A percentile compares a stretch with the other conserved stretches of the same genome.
phyloP scores from a whole-genome alignment of 2,797 vertebrate species.

The Gobio occitaniae region DNA sequence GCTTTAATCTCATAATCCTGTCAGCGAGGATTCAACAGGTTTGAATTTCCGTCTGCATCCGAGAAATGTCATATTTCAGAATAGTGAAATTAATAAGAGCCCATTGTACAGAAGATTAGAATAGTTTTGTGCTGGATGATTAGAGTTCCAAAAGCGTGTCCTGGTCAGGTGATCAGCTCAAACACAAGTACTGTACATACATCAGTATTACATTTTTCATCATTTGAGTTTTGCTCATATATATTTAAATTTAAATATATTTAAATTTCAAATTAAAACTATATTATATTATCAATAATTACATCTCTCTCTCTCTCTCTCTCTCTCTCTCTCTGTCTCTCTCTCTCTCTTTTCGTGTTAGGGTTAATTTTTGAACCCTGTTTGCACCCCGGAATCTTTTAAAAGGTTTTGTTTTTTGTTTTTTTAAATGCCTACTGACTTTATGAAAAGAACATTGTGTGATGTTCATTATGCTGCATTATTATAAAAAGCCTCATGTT shows the following conservation, averaged over 20 bases:
- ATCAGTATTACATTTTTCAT: not conserved
- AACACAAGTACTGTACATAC: not conserved
- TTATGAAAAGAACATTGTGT: conserved; percentile 3
- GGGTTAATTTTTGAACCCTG: not conserved
- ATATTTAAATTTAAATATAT: no score
- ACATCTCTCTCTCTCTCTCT: no score
- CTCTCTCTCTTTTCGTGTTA: no score
- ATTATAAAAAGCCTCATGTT: not conserved
- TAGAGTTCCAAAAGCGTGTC: not conserved
- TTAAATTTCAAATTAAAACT: not conserved
- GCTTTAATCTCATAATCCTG: conserved; percentile 43
- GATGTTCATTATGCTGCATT: not conserved
- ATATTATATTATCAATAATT: not conserved
- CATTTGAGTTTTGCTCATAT: not conserved
- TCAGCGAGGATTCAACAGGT: conserved; percentile 30
- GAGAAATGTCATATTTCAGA: not conserved
- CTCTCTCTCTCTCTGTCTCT: no score
- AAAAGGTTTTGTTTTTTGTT: no score
- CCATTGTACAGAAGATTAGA: not conserved
- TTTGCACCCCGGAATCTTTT: not conserved
- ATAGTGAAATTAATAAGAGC: not conserved
- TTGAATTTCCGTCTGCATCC: not conserved
- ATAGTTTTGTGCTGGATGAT: not conserved
- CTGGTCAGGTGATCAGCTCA: not conserved
- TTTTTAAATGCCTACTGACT: not conserved